Evolutionary conservation across 2,797 vertebrate genomes (phyloP), one percentile per base, ranked within the genome.

Genomic region (Halcyon leucocephala): DNA sequence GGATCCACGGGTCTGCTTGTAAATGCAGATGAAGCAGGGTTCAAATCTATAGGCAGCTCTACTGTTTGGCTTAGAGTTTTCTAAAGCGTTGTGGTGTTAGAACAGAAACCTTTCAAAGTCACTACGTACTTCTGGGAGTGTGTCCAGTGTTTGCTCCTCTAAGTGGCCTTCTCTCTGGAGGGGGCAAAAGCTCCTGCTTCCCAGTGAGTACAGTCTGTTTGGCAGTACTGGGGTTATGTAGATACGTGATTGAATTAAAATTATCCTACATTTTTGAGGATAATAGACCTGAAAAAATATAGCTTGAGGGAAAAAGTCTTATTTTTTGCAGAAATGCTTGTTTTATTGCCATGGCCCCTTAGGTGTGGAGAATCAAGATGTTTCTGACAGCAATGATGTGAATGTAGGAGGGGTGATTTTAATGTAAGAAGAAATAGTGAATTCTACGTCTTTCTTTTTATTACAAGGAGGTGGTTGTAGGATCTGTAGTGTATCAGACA

Each of bases 371-470:
- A 92, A 95, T 55, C 39, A 58, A 94, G 93, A 87, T 81, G 82
- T 55, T 91, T 92, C 89, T 97, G 89, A 95, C 87, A 93, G 96
- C 74, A 64, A 0, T 86, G 79, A 95, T 92, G 78, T 91, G 89
- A 57, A 77, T 85, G 89, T 91, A 70, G 89, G 94, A 96, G 89
- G 91, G 86, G 70, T 64, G 92, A 89, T 95, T 94, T 90, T 54
- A 89, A 89, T 89, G 66, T 42, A 79, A 90, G 89, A 83, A 84
- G 84, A 49, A 92, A 80, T 31, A 69, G 85, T 93, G 94, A 91
- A 70, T 93, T 92, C 44, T 84, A 0, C 12, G 66, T 33, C 52
- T 76, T 84, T 87, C 86, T 81, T 49, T 42, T 29, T 16, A 37
- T 87, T 51, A 19, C 55, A 82, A 71, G 87, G 82, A 80, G 71